Percentiles rank a stretch among this genome's conserved stretches.
Conservation (phyloP, 2,888 invertebrate genomes). For the Hecatera dysodea region DNA sequence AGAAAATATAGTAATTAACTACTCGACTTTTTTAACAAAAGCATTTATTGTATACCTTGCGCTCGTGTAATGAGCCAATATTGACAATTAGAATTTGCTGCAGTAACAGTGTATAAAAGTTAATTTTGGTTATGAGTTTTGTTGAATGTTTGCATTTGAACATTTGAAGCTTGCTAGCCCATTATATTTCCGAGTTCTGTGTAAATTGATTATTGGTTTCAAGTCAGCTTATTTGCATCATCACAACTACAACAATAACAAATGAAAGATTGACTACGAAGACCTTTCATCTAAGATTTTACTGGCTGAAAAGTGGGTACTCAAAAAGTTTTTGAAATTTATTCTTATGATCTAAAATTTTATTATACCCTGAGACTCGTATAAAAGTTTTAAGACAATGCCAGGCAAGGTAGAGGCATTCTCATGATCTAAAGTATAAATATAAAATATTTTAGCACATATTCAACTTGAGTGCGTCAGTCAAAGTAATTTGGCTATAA, state of each 20-base stretch:
- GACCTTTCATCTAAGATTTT: neutral
- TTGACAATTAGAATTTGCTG: slow-evolving; percentile 33
- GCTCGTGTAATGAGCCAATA: slow-evolving; percentile 19
- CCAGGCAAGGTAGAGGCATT: slow-evolving; percentile 7
- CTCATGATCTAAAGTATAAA: slow-evolving; percentile 10
- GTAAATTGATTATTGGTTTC: neutral
- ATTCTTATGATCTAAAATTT: slow-evolving; percentile 5
- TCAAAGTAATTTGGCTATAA: slow-evolving; percentile 42
- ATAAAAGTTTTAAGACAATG: slow-evolving; percentile 42
- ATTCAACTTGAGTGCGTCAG: slow-evolving; percentile 29
- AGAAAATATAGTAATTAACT: slow-evolving; percentile 33
- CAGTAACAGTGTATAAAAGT: slow-evolving; percentile 5
- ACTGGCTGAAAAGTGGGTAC: neutral
- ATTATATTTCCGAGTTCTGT: neutral
- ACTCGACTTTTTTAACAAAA: slow-evolving; percentile 29
- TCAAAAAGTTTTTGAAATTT: slow-evolving; percentile 26
- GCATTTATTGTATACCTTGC: slow-evolving; percentile 15
- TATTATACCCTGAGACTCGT: slow-evolving; percentile 4
- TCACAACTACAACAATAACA: neutral
- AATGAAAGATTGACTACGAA: neutral
- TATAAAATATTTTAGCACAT: slow-evolving; percentile 51
- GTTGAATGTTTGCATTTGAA: slow-evolving; percentile 5
- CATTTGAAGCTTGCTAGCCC: neutral
- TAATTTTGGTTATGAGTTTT: slow-evolving; percentile 5
- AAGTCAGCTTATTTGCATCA: neutral